Conservation (phyloP, 2,888 invertebrate genomes). For the Coenonympha glycerion region DNA sequence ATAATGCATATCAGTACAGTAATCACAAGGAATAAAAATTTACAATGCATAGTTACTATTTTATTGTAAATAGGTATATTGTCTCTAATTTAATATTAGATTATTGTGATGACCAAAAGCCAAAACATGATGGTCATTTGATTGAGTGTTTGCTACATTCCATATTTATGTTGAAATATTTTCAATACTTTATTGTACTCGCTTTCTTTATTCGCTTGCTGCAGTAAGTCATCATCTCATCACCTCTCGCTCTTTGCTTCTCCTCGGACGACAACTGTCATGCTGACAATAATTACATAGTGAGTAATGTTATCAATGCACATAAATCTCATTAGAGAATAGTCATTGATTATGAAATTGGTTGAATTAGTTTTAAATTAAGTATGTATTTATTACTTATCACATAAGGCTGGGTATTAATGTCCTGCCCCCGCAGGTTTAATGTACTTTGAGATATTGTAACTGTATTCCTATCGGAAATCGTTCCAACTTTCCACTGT, state of each 20-base stretch:
- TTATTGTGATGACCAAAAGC: constrained; percentile 59
- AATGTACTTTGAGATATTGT: constrained; percentile 25
- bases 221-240: constrained; percentile 16
- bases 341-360: constrained; percentile 54
- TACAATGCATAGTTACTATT: constrained; percentile 71
- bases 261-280: constrained; percentile 29
- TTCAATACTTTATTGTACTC: constrained; percentile 56
- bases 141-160: constrained; percentile 76
- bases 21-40: constrained; percentile 66
- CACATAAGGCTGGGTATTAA: constrained; percentile 39
- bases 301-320: constrained; percentile 58
- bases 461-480: constrained; percentile 23
- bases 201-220: constrained; percentile 33
- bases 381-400: constrained; percentile 59
- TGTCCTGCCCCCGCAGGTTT: constrained; percentile 35
- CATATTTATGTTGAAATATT: constrained; percentile 76
- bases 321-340: constrained; percentile 67
- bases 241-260: constrained; percentile 17
- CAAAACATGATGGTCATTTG: constrained; percentile 66
- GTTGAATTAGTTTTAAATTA: constrained; percentile 63
- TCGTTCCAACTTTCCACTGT: constrained; percentile 22
- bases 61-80: constrained; percentile 75
- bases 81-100: constrained; percentile 71
- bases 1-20: constrained; percentile 72
- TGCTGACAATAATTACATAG: constrained; percentile 50